phyloP scores from a whole-genome alignment of 2,113 vertebrate species.

The Dipodomys ordii region DNA sequence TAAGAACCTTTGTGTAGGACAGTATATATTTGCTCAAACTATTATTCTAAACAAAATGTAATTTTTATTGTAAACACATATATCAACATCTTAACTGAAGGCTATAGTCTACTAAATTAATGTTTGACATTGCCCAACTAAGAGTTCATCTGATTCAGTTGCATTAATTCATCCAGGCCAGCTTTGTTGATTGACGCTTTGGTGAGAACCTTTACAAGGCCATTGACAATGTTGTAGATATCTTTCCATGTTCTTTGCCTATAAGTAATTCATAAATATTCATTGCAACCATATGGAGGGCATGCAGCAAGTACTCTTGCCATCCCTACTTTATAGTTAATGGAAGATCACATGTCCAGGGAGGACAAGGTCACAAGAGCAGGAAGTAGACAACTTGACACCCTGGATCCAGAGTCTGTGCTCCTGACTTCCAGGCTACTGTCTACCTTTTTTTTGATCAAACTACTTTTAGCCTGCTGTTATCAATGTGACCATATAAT shows the following conservation, averaged over 20 bases:
- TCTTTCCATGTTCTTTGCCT: background rate
- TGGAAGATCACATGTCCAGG: background rate
- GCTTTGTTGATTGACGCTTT: background rate
- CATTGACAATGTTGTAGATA: background rate
- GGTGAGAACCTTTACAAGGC: background rate
- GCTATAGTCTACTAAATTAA: background rate
- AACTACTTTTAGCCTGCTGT: background rate
- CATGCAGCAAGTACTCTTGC: background rate
- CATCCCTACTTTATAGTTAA: background rate
- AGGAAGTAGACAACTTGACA: background rate
- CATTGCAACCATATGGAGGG: background rate
- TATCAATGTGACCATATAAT: background rate
- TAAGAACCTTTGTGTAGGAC: background rate
- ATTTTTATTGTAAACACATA: background rate
- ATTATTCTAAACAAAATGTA: background rate
- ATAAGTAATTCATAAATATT: background rate
- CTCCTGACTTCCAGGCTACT: background rate
- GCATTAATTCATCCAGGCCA: background rate
- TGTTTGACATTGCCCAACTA: background rate
- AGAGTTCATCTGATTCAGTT: background rate
- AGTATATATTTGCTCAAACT: background rate
- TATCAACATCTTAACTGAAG: slow-evolving; percentile 6
- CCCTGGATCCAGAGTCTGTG: background rate
- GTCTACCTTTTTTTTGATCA: background rate
- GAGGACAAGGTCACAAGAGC: background rate